Evolutionary conservation across 2,797 vertebrate genomes (phyloP).

Genomic region (Iguana delicatissima): DNA sequence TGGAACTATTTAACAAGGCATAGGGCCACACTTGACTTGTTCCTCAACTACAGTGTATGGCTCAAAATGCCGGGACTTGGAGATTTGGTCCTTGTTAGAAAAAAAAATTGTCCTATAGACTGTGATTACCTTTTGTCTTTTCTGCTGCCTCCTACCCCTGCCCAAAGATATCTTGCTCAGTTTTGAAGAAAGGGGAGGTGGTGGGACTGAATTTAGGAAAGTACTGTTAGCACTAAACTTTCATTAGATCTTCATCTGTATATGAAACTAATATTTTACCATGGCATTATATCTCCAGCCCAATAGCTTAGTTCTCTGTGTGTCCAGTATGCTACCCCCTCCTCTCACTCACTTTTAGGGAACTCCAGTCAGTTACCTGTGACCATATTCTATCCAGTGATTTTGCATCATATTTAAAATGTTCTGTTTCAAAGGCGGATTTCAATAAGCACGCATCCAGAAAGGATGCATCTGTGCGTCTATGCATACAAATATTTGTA

Average conservation of each 20-base stretch:
- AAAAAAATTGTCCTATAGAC: background rate
- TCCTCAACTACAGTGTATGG: too few relatives aligned
- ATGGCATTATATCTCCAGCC: too few relatives aligned
- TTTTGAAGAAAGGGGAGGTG: too few relatives aligned
- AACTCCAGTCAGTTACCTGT: background rate
- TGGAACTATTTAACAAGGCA: too few relatives aligned
- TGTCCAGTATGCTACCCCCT: too few relatives aligned
- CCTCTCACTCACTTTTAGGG: too few relatives aligned
- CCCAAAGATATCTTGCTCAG: background rate
- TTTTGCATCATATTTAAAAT: background rate
- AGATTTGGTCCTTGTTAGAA: background rate
- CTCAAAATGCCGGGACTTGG: too few relatives aligned
- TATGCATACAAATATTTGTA: constrained; percentile 35
- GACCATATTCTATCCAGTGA: background rate
- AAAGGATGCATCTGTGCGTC: background rate
- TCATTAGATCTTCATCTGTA: background rate
- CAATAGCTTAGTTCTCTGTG: background rate
- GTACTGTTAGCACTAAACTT: background rate
- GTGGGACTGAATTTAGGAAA: background rate
- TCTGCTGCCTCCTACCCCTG: background rate
- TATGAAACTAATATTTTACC: background rate
- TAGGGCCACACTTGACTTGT: too few relatives aligned
- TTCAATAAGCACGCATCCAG: background rate
- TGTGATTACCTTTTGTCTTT: background rate
- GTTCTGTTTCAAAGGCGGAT: background rate